phyloP scores from a whole-genome alignment of 2,797 vertebrate species.

The Urosaurus nigricauda region DNA sequence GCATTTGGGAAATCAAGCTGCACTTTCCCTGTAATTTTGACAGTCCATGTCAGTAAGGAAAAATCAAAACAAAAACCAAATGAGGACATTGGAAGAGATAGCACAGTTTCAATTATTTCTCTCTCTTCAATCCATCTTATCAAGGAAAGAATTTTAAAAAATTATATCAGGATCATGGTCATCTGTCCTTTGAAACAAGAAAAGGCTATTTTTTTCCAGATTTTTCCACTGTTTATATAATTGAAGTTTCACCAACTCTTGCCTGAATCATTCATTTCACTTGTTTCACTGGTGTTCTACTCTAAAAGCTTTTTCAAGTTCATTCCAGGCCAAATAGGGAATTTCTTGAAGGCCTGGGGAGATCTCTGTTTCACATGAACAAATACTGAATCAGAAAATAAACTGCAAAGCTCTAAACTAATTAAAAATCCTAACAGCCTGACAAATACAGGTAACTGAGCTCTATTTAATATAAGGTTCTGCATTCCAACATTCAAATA shows the following conservation, averaged over 20 bases:
- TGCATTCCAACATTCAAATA: not conserved
- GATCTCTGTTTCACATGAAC: not conserved
- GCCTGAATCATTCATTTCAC: conserved; percentile 5
- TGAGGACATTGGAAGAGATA: not conserved
- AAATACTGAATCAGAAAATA: conserved; percentile 6
- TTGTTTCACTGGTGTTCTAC: not conserved
- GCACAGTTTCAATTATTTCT: not conserved
- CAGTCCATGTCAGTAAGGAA: not conserved
- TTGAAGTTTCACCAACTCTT: not conserved
- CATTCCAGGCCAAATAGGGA: conserved; percentile 10
- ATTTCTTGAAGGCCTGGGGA: not conserved
- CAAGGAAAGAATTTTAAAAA: no score
- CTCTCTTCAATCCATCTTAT: not conserved
- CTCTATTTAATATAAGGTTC: no score
- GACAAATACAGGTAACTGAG: not conserved
- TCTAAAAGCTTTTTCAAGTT: conserved; percentile 10
- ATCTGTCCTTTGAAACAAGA: not conserved
- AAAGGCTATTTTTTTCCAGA: not conserved
- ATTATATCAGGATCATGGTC: no score
- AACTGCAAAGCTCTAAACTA: not conserved
- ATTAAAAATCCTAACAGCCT: not conserved
- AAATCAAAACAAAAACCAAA: not conserved
- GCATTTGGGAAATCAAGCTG: not conserved
- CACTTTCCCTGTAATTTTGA: not conserved
- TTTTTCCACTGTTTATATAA: conserved; percentile 3